Percentiles rank a stretch among this genome's conserved stretches.
Evolutionary conservation across 2,797 vertebrate genomes (phyloP).

Genomic region (Tympanoctomys barrerae): DNA sequence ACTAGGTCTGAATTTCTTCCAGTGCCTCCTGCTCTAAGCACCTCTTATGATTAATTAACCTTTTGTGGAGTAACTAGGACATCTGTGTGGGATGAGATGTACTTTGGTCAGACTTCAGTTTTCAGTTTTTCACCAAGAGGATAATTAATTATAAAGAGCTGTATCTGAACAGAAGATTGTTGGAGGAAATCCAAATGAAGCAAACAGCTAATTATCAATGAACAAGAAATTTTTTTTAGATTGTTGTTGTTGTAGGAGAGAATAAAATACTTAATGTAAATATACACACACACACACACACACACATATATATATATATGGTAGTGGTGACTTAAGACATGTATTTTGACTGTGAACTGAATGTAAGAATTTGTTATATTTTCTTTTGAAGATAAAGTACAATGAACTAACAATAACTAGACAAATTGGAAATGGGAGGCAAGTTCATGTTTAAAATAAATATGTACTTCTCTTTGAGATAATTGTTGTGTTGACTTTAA

Average conservation of each 20-base stretch:
- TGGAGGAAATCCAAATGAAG: constrained; percentile 74
- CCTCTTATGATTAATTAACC: constrained; percentile 80
- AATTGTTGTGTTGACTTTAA: constrained; percentile 73
- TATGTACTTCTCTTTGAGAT: constrained; percentile 50
- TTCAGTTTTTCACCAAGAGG: constrained; percentile 73
- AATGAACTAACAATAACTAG: constrained; percentile 52
- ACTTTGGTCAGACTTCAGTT: constrained; percentile 77
- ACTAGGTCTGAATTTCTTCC: constrained; percentile 69
- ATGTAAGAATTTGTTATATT: constrained; percentile 55
- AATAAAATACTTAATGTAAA: constrained; percentile 4
- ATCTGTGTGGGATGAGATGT: constrained; percentile 74
- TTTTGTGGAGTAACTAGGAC: constrained; percentile 75
- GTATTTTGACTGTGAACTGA: constrained; percentile 42
- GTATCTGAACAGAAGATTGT: constrained; percentile 71
- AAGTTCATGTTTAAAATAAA: constrained; percentile 67
- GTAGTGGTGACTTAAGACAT: constrained; percentile 65
- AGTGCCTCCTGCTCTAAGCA: constrained; percentile 71
- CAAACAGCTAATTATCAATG: constrained; percentile 76
- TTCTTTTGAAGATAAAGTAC: constrained; percentile 54
- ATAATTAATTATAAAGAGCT: constrained; percentile 78
- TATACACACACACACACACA: too few species aligned
- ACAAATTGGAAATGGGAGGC: constrained; percentile 48
- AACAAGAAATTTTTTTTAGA: constrained; percentile 51
- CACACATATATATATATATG: constrained; percentile 70
- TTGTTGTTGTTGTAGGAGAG: neutral